Conservation (phyloP, 2,113 vertebrate species). For the Rousettus leschenaultii region DNA sequence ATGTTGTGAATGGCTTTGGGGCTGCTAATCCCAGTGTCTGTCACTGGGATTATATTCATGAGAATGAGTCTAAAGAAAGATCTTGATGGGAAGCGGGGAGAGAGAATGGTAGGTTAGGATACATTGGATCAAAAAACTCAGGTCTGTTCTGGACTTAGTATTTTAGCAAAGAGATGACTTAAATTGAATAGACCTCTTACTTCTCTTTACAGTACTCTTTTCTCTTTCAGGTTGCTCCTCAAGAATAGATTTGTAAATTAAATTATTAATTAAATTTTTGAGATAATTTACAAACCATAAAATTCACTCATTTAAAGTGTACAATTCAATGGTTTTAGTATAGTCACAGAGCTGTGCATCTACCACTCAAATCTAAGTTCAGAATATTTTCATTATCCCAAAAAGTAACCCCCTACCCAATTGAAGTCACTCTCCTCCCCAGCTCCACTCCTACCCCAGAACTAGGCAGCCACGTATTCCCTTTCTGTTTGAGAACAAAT, state of each 20-base stretch:
- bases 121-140: not conserved
- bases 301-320: not conserved
- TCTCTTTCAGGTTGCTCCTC: not conserved
- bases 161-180: not conserved
- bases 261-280: not conserved
- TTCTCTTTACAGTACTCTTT: not conserved
- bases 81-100: not conserved
- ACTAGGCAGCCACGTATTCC: not conserved
- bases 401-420: not conserved
- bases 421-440: not conserved
- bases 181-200: not conserved
- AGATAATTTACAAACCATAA: not conserved
- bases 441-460: fast-evolving
- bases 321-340: not conserved
- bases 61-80: not conserved
- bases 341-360: not conserved
- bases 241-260: not conserved
- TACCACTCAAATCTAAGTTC: not conserved
- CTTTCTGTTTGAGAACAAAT: not conserved
- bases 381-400: not conserved
- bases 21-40: not conserved
- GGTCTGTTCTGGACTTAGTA: not conserved
- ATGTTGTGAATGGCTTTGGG: not conserved
- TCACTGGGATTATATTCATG: not conserved
- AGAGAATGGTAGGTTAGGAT: not conserved